phyloP scores from a whole-genome alignment of 2,888 invertebrate genomes.

The Lathronympha strigana region DNA sequence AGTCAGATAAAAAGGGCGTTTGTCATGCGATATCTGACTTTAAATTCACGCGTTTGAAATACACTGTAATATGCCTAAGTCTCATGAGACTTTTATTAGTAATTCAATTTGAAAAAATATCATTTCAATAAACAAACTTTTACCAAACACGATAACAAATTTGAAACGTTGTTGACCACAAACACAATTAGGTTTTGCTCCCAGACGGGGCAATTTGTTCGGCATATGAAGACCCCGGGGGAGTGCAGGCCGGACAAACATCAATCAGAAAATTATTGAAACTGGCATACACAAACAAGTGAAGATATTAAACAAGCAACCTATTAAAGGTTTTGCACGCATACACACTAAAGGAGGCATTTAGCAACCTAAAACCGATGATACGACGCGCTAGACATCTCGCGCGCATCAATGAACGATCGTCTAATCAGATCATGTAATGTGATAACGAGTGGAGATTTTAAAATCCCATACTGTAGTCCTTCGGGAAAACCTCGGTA shows the following conservation, averaged over 20 bases:
- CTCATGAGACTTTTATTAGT: constrained; percentile 2
- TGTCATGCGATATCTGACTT: not conserved
- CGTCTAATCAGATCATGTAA: too few relatives aligned
- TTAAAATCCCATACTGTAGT: too few relatives aligned
- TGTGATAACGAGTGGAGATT: too few relatives aligned
- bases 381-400: too few relatives aligned
- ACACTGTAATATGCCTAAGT: not conserved
- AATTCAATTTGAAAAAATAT: not conserved
- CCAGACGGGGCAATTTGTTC: constrained; percentile 22
- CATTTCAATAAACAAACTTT: constrained; percentile 2
- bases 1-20: too few relatives aligned
- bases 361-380: too few relatives aligned
- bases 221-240: constrained; percentile 2
- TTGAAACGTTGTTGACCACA: constrained; percentile 13
- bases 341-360: too few relatives aligned
- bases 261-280: constrained; percentile 16
- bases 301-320: not conserved
- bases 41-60: not conserved
- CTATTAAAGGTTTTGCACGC: too few relatives aligned
- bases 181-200: constrained; percentile 20
- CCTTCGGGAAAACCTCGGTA: too few relatives aligned
- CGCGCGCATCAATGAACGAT: too few relatives aligned
- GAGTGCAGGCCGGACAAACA: constrained; percentile 14
- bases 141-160: not conserved
- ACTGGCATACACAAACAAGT: not conserved